Base-by-base conservation (phyloP, 2,113 vertebrate species). In the Lates calcarifer region DNA sequence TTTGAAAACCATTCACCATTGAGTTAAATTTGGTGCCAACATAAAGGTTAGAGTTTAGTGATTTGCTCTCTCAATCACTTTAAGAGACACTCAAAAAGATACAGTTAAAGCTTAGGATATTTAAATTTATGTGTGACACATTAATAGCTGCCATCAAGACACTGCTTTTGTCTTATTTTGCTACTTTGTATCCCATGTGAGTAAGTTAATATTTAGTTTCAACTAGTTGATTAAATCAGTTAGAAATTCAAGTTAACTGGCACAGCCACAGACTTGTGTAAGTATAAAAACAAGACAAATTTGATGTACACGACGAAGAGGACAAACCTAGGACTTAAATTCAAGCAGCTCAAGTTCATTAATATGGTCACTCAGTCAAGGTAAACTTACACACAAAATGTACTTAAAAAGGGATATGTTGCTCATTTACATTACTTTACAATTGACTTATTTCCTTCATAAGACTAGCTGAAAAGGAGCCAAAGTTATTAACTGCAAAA, bases 121-220 rank as follows among this genome's bases (percentile, higher is more conserved):
- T 33, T 43, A 45, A 5, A 82, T 77, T 82, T 81, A 12, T 74
- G 26, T 65, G 41, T 24, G 41, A 84, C 45, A 70, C 2, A 17
- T 29, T 14, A 81, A 71, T 84, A 91, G 83, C 88, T 92, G 88
- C 89, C 90, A 67, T 84, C 41, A 63, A 84, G 24, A 76, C 41
- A 69, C n/a, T 77, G 49, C 24, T 56, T 78, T 51, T 51, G 63
- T 70, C 63, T 72, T 51, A 70, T 71, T 53, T 18, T 80, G 55
- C 61, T 88, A 86, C 60, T 56, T 55, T 81, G 10, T 53, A 77
- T 43, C 24, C 64, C 39, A 64, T 61, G 41, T 75, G 47, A 62
- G 65, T 67, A 20, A 33, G 17, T 88, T 84, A 72, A 63, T 83
- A 73, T 87, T 77, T 89, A 75, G 77, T 90, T 79, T 79, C 28